Percentiles rank a stretch among this genome's conserved stretches.
phyloP scores from a whole-genome alignment of 2,113 vertebrate species.

The Gasterosteus aculeatus region DNA sequence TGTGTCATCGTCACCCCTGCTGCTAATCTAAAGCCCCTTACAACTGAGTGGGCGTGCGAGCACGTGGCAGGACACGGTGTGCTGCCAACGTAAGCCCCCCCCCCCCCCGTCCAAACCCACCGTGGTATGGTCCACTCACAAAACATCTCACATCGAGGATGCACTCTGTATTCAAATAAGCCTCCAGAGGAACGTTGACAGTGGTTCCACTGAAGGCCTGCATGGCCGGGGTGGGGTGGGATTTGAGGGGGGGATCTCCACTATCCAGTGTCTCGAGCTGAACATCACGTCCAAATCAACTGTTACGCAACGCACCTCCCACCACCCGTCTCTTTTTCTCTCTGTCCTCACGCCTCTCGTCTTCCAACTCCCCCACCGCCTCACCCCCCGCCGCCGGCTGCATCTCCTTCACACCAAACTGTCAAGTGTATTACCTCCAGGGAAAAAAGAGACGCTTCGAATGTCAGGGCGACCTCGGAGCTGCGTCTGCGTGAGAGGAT shows the following conservation, averaged over 20 bases:
- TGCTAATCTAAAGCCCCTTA: slow-evolving; percentile 43
- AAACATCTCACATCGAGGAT: not conserved
- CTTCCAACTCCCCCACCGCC: not conserved
- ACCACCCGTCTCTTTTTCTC: slow-evolving; percentile 17
- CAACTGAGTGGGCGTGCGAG: slow-evolving; percentile 23
- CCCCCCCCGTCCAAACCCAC: slow-evolving; percentile 24
- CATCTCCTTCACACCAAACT: slow-evolving; percentile 53
- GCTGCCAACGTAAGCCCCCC: slow-evolving; percentile 27
- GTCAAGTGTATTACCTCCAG: slow-evolving; percentile 57
- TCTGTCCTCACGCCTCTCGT: slow-evolving; percentile 41
- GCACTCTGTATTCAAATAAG: not conserved
- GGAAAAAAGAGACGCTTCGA: slow-evolving; percentile 4
- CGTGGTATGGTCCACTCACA: slow-evolving; percentile 24
- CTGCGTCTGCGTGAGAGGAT: slow-evolving; percentile 42
- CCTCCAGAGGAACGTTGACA: slow-evolving; percentile 3
- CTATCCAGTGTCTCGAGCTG: not conserved
- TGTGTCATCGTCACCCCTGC: not conserved
- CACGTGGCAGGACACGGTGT: slow-evolving; percentile 35
- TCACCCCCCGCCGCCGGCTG: slow-evolving; percentile 6
- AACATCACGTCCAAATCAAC: slow-evolving; percentile 32
- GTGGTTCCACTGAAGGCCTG: not conserved
- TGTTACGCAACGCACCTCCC: slow-evolving; percentile 55
- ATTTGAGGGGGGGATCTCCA: not conserved
- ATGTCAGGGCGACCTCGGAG: slow-evolving; percentile 7
- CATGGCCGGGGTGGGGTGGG: not conserved